Evolutionary conservation across 1,140 invertebrate genomes (phyloP).

Genomic region (Phocides pigmalion): DNA sequence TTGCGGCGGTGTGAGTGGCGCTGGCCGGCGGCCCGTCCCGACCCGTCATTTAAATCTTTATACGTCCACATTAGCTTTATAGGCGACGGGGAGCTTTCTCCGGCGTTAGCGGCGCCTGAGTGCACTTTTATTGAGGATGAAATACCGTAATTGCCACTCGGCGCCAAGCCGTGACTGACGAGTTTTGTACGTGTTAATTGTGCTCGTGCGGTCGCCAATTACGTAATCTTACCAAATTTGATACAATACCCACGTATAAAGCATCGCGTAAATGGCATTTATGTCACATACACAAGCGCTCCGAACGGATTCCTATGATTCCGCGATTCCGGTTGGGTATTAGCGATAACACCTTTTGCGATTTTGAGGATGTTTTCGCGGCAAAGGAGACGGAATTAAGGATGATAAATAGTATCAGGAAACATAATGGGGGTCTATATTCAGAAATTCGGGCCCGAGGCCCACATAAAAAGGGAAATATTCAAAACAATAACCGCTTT

Average conservation of each 20-base stretch:
- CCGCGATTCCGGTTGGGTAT: conserved; percentile 20
- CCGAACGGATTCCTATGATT: conserved; percentile 13
- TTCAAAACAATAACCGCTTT: conserved; percentile 80
- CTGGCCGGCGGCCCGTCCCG: conserved; percentile 36
- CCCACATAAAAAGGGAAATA: conserved; percentile 68
- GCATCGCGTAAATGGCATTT: neutral
- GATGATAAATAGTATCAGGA: conserved; percentile 45
- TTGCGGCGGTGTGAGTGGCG: conserved; percentile 25
- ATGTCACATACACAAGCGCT: neutral
- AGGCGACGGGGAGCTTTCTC: conserved; percentile 63
- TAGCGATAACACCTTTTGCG: conserved; percentile 33
- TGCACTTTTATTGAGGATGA: conserved; percentile 79
- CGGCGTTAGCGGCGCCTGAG: conserved; percentile 62
- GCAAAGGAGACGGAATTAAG: conserved; percentile 42
- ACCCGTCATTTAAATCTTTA: conserved; percentile 73
- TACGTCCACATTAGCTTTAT: conserved; percentile 75
- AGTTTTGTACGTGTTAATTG: conserved; percentile 69
- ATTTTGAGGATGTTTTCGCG: conserved; percentile 31
- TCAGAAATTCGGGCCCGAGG: conserved; percentile 37
- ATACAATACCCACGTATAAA: conserved; percentile 10
- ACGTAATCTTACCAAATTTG: conserved; percentile 21
- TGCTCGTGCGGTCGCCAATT: conserved; percentile 38
- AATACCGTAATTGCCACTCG: conserved; percentile 76
- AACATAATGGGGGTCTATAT: conserved; percentile 42
- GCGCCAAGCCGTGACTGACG: conserved; percentile 64